Evolutionary conservation across 2,888 invertebrate species (phyloP).

Genomic region (Apamea crenata): DNA sequence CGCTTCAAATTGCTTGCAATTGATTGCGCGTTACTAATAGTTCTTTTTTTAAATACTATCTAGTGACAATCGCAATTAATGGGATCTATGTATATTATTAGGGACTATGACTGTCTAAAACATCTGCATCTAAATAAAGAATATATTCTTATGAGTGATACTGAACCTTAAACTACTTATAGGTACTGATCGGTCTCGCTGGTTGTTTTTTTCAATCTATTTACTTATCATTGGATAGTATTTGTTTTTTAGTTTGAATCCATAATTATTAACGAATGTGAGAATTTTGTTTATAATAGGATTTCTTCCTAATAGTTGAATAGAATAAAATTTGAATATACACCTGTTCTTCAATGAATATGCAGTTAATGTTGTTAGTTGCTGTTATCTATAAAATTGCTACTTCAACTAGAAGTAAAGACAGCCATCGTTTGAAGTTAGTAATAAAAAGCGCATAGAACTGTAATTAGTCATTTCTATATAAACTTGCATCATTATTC

Average conservation of each 20-base stretch:
- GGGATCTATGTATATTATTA: constrained; percentile 57
- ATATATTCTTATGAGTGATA: constrained; percentile 34
- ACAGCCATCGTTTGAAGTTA: constrained; percentile 61
- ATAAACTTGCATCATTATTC: constrained; percentile 23
- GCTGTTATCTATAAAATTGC: constrained; percentile 36
- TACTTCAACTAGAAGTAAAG: constrained; percentile 56
- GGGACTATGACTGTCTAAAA: constrained; percentile 58
- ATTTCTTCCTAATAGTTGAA: constrained; percentile 37
- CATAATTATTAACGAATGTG: not conserved
- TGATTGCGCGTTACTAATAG: constrained; percentile 43
- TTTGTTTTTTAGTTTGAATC: constrained; percentile 22
- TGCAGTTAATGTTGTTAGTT: constrained; percentile 18
- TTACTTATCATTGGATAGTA: not conserved
- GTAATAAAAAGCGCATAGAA: constrained; percentile 42
- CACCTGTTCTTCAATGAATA: constrained; percentile 36
- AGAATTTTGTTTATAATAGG: not conserved
- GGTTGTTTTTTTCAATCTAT: constrained; percentile 13
- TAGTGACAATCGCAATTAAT: constrained; percentile 47
- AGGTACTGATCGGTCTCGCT: constrained; percentile 17
- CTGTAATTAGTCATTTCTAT: constrained; percentile 18
- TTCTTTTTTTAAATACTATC: constrained; percentile 46
- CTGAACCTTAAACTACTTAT: constrained; percentile 29
- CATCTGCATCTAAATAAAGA: constrained; percentile 52
- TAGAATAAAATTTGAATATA: constrained; percentile 29
- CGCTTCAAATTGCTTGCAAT: constrained; percentile 63